These are phyloP conservation scores for Drosophila glabriapex DNA, from an alignment of 2,888 invertebrate genomes.

Conservation along the genomic window DNA sequence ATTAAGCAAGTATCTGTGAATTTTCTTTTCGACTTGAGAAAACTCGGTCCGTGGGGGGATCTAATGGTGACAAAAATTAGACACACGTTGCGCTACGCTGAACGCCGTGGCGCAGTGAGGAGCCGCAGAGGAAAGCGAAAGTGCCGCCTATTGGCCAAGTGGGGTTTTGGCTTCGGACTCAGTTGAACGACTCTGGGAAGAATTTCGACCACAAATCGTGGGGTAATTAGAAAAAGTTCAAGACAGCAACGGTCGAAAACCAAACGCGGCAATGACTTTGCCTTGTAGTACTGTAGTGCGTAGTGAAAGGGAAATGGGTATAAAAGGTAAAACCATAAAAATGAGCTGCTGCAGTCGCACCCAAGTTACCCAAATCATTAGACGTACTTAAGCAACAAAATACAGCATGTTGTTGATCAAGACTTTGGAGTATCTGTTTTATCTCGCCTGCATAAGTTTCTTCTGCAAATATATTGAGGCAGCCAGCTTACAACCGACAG, in stretches of 20 bases:
- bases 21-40: conserved; percentile 50
- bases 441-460: conserved; percentile 67
- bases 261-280: conserved; percentile 66
- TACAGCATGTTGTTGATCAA: conserved; percentile 67
- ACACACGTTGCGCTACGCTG: conserved; percentile 65
- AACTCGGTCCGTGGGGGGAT: conserved; percentile 3
- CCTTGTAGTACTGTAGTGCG: conserved; percentile 24
- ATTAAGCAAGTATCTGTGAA: conserved; percentile 61
- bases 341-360: conserved; percentile 59
- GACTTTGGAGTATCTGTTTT: conserved; percentile 75
- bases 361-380: conserved; percentile 40
- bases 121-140: conserved; percentile 72
- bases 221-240: conserved; percentile 77
- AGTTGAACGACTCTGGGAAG: conserved; percentile 79
- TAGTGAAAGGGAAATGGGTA: conserved; percentile 75
- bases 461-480: conserved; percentile 67
- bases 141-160: conserved; percentile 65
- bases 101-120: conserved; percentile 24
- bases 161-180: conserved; percentile 57
- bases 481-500: conserved; percentile 67
- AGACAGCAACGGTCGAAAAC: conserved; percentile 25
- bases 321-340: conserved; percentile 71
- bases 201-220: conserved; percentile 81
- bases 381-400: conserved; percentile 29
- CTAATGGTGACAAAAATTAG: conserved; percentile 66